A percentile compares a stretch with the other conserved stretches of the same genome.
These are phyloP conservation scores for Colletes gigas DNA, from an alignment of 1,140 invertebrate species.

Conservation along the genomic window DNA sequence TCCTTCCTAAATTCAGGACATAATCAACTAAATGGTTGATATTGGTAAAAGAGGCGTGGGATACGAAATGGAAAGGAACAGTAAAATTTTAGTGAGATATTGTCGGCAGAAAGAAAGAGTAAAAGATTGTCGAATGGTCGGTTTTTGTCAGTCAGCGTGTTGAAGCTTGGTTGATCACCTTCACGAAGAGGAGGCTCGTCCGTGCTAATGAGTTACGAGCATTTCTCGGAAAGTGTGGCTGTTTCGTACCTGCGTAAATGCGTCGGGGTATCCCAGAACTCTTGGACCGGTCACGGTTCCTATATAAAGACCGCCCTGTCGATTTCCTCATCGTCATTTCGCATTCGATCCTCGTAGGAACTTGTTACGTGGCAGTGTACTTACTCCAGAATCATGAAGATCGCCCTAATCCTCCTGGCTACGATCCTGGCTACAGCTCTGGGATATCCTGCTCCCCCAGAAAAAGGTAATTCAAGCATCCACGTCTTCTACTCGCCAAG, in stretches of 20 bases:
- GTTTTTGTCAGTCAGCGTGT: background rate
- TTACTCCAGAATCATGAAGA: slow-evolving; percentile 5
- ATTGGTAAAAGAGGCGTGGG: no score
- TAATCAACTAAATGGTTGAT: no score
- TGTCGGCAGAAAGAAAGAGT: no score
- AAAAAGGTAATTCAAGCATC: no score
- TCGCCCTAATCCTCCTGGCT: background rate
- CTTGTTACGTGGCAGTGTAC: background rate
- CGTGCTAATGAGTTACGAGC: slow-evolving; percentile 47
- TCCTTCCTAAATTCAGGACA: no score
- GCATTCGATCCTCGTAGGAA: slow-evolving; percentile 12
- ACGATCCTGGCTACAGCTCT: background rate
- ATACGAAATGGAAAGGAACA: no score
- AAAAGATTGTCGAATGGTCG: no score
- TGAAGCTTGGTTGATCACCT: background rate
- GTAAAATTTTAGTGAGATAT: no score
- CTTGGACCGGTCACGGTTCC: background rate
- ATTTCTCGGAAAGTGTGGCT: slow-evolving; percentile 10
- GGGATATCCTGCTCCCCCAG: background rate
- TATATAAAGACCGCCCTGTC: slow-evolving; percentile 57
- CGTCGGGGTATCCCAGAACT: slow-evolving; percentile 54
- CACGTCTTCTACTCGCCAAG: no score
- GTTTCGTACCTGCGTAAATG: slow-evolving; percentile 33
- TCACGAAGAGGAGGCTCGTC: background rate
- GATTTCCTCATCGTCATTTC: slow-evolving; percentile 53